Conservation (phyloP, 2,797 vertebrate species). For the Arnoldichthys spilopterus region DNA sequence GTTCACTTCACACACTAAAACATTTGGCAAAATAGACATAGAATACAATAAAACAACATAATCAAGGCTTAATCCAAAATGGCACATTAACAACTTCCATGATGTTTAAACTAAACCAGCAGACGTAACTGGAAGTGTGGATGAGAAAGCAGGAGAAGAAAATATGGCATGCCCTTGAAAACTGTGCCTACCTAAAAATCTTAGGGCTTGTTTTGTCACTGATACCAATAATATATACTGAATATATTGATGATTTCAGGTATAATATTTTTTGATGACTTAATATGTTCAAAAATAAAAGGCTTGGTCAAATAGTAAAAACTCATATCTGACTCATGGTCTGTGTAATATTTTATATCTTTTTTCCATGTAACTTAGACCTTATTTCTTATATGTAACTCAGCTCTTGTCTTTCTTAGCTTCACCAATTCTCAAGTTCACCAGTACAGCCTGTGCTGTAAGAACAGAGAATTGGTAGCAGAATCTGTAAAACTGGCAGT, state of each 20-base stretch:
- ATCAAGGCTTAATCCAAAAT: constrained; percentile 6
- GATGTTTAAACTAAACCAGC: not conserved
- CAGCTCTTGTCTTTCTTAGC: not conserved
- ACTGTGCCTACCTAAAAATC: not conserved
- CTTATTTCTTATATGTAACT: too few species aligned
- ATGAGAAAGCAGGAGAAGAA: not conserved
- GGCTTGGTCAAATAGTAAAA: too few species aligned
- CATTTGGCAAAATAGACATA: constrained; percentile 13
- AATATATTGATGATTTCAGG: not conserved
- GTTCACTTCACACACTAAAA: constrained; percentile 1
- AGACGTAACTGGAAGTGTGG: not conserved
- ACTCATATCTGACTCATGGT: too few species aligned
- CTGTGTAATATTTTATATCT: too few species aligned
- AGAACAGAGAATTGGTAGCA: not conserved
- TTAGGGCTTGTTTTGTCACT: not conserved
- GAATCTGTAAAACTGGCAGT: not conserved
- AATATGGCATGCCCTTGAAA: not conserved
- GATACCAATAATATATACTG: not conserved
- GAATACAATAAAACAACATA: not conserved
- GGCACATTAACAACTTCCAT: constrained; percentile 10
- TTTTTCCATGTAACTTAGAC: too few species aligned
- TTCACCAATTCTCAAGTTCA: not conserved
- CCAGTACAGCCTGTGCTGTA: not conserved
- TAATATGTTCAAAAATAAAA: too few species aligned
- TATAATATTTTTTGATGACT: not conserved